Conservation (phyloP, 2,797 vertebrate genomes). For the Podarcis siculus region DNA sequence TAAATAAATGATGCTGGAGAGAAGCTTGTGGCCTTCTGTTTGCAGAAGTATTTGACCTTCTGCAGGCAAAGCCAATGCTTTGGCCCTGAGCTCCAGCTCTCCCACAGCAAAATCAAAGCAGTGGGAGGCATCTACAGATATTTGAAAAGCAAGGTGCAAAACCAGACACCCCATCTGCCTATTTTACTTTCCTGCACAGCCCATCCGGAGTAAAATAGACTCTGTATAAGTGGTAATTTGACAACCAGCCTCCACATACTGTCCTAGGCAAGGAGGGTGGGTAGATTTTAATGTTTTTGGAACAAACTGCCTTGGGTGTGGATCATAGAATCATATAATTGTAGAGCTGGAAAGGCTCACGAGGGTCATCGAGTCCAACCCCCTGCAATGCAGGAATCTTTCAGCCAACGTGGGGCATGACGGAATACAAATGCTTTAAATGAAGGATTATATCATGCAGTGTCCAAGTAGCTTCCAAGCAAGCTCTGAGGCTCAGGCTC, state of each 20-base stretch:
- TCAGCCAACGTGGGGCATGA: too few species aligned
- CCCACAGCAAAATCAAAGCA: background rate
- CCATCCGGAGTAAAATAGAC: background rate
- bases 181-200: background rate
- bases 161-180: too few species aligned
- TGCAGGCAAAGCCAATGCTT: background rate
- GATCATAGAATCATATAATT: background rate
- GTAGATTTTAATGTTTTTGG: background rate
- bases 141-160: background rate
- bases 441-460: background rate
- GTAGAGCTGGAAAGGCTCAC: too few species aligned
- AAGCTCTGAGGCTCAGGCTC: background rate
- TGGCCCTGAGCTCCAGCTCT: too few species aligned
- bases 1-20: background rate
- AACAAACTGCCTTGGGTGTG: background rate
- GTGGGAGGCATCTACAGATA: background rate
- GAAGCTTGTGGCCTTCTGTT: too few species aligned
- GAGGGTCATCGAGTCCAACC: too few species aligned
- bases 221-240: too few species aligned
- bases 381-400: too few species aligned
- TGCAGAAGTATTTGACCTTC: background rate
- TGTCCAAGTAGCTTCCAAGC: background rate
- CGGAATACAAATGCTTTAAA: background rate
- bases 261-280: background rate
- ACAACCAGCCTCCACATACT: background rate